Evolutionary conservation across 30 jellyfish, hydroid and myxozoan species (phyloP).

Genomic region (Hydra vulgaris): DNA sequence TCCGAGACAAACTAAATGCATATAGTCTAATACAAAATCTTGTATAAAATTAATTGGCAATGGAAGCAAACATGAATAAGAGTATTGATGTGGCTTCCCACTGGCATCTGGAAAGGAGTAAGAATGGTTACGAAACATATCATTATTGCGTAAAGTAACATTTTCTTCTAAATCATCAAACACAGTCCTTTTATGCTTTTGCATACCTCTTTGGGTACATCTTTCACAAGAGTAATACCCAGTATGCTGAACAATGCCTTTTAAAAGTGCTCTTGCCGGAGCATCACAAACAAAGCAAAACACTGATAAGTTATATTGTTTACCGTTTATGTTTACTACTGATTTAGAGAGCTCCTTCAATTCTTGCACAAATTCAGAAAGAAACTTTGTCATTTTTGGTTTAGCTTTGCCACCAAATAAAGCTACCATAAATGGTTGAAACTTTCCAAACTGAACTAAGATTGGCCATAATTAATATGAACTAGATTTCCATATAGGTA

Average conservation of each 20-base stretch:
- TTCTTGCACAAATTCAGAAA: slow-evolving; percentile 4
- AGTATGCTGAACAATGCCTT: slow-evolving; percentile 26
- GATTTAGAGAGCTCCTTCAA: slow-evolving; percentile 6
- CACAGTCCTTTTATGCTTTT: slow-evolving; percentile 23
- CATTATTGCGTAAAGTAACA: background rate
- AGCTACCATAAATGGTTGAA: slow-evolving; percentile 10
- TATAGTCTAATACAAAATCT: slow-evolving; percentile 20
- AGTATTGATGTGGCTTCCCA: background rate
- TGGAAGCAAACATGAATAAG: background rate
- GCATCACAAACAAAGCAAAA: slow-evolving; percentile 37
- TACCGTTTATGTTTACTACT: background rate
- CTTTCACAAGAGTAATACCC: slow-evolving; percentile 41
- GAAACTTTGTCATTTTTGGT: slow-evolving; percentile 9
- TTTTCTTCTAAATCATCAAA: slow-evolving; percentile 18
- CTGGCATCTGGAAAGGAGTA: background rate
- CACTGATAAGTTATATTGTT: slow-evolving; percentile 1
- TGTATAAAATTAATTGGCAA: slow-evolving; percentile 16
- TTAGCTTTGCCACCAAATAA: slow-evolving; percentile 11
- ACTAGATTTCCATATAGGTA: slow-evolving; percentile 6
- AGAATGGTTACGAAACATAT: background rate
- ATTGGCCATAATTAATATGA: slow-evolving; percentile 12
- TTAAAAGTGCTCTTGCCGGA: slow-evolving; percentile 44
- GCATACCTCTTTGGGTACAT: slow-evolving; percentile 27
- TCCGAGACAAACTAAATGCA: slow-evolving; percentile 32
- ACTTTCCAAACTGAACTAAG: slow-evolving; percentile 2